Evolutionary conservation across 2,797 vertebrate genomes (phyloP).

Genomic region (Oceanodroma leucorhoa): DNA sequence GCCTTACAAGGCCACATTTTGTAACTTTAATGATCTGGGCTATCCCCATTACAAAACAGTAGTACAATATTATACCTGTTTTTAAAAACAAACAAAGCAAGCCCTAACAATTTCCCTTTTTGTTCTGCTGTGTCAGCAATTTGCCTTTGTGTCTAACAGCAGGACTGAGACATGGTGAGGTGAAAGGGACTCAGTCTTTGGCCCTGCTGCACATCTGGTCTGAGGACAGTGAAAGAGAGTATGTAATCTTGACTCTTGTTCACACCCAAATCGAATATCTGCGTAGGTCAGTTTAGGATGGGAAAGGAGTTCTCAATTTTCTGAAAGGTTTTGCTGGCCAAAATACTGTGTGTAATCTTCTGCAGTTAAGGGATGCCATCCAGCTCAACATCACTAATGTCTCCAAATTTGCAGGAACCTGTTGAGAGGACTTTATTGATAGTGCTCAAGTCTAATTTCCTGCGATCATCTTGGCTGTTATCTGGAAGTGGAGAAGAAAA

Average conservation of each 20-base stretch:
- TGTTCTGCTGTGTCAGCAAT: not conserved
- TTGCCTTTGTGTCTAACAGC: not conserved
- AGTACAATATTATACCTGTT: not conserved
- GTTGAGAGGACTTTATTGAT: not conserved
- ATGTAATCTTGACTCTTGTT: not conserved
- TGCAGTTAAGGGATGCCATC: not conserved
- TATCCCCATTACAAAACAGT: not conserved
- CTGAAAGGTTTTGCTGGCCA: not conserved
- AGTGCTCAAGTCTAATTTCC: not conserved
- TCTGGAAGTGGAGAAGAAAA: not conserved
- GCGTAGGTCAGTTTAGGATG: not conserved
- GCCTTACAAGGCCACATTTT: not conserved
- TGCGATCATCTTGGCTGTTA: not conserved
- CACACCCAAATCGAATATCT: accelerated
- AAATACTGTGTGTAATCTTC: not conserved
- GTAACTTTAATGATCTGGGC: not conserved
- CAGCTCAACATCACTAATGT: accelerated
- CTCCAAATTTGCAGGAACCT: not conserved
- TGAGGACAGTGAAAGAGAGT: not conserved
- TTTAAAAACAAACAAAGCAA: not conserved
- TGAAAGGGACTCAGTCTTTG: not conserved
- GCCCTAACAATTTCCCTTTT: not conserved
- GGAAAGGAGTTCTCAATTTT: not conserved
- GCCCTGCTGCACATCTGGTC: not conserved
- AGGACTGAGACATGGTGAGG: not conserved